Conservation (phyloP, 1,140 invertebrate species). For the Rhopalosiphum maidis region DNA sequence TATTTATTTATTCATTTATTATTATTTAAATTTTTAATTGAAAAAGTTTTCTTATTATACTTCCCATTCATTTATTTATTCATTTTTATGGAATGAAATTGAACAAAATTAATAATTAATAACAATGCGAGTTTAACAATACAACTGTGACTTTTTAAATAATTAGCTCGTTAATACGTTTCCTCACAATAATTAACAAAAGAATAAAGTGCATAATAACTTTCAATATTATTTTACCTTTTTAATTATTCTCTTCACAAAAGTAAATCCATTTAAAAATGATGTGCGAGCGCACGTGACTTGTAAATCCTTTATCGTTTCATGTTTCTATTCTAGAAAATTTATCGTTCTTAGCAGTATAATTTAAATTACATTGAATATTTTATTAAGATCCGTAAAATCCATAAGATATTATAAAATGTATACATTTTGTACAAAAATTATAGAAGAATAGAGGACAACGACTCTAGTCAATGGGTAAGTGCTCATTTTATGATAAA, state of each 20-base stretch:
- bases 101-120: conserved; percentile 35
- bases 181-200: conserved; percentile 7
- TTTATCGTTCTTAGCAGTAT: neutral
- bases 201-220: neutral
- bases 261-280: neutral
- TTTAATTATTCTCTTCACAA: conserved; percentile 1
- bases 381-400: neutral
- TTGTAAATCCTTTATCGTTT: neutral
- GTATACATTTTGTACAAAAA: neutral
- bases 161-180: conserved; percentile 2
- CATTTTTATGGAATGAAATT: neutral
- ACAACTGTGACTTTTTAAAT: conserved; percentile 10
- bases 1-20: neutral
- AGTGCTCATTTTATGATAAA: neutral
- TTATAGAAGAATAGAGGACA: neutral
- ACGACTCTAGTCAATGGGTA: neutral
- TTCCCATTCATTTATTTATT: conserved; percentile 1
- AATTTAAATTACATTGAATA: neutral
- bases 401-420: neutral
- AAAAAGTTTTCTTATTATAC: conserved; percentile 31
- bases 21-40: conserved; percentile 40
- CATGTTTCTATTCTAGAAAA: neutral
- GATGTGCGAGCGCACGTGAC: neutral
- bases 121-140: neutral
- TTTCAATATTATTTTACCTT: neutral